These are phyloP conservation scores for Zaprionus kolodkinae DNA, from an alignment of 1,140 invertebrate species.

Conservation along the genomic window DNA sequence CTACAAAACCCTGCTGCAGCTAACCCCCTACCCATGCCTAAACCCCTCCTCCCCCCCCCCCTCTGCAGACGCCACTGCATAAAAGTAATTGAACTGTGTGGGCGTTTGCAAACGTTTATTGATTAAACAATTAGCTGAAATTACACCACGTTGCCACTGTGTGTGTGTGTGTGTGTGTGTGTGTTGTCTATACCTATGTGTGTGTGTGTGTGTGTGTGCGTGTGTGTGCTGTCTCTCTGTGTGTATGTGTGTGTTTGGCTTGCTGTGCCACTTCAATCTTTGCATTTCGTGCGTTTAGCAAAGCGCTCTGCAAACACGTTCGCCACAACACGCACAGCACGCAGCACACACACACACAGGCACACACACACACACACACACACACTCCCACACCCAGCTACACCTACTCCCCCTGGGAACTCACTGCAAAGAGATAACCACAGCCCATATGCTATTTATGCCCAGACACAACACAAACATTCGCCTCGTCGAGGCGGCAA, in stretches of 20 bases:
- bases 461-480: slow-evolving; percentile 35
- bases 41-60: not conserved
- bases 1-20: not conserved
- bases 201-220: not conserved
- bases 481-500: slow-evolving; percentile 6
- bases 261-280: slow-evolving; percentile 10
- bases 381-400: slow-evolving; percentile 1
- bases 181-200: not conserved
- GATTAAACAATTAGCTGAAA: slow-evolving; percentile 76
- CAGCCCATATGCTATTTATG: slow-evolving; percentile 38
- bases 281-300: slow-evolving; percentile 33
- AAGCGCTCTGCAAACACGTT: slow-evolving; percentile 28
- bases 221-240: not conserved
- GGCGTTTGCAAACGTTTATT: slow-evolving; percentile 42
- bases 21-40: not conserved
- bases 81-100: slow-evolving; percentile 62
- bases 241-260: not conserved
- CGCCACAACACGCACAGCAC: slow-evolving; percentile 19
- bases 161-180: not conserved
- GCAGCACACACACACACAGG: slow-evolving; percentile 13
- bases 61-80: slow-evolving; percentile 4
- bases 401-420: not conserved
- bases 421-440: slow-evolving; percentile 16
- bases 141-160: slow-evolving; percentile 45
- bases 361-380: not conserved